These are phyloP conservation scores for Ctenosaura bakeri DNA, from an alignment of 2,797 vertebrate genomes.

Conservation along the genomic window DNA sequence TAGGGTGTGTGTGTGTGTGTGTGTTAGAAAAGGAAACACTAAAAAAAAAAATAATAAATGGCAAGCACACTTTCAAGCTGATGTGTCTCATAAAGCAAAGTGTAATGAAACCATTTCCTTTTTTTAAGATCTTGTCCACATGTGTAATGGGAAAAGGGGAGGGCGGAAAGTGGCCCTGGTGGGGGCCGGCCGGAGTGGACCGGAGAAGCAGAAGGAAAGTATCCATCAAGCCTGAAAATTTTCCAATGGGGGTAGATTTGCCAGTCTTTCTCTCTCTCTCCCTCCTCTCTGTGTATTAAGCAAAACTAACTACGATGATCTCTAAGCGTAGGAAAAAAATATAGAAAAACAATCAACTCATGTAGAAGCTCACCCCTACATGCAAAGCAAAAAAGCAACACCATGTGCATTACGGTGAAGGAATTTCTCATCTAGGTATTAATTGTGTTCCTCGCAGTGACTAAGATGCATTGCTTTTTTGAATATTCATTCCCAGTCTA, in stretches of 20 bases:
- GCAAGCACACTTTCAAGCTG: slow-evolving; percentile 50
- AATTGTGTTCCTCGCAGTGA: no score
- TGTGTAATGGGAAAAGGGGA: slow-evolving; percentile 31
- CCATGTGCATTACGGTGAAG: background rate
- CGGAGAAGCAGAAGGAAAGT: slow-evolving; percentile 49
- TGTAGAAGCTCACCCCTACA: no score
- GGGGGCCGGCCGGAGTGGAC: background rate
- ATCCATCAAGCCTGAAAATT: slow-evolving; percentile 68
- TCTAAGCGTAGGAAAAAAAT: no score
- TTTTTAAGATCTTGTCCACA: slow-evolving; percentile 56
- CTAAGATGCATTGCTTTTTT: background rate
- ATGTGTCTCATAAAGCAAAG: slow-evolving; percentile 56
- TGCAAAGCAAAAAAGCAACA: background rate
- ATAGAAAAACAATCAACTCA: no score
- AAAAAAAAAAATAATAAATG: slow-evolving; percentile 50
- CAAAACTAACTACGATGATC: no score
- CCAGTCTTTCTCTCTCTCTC: slow-evolving; percentile 44
- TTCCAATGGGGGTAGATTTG: slow-evolving; percentile 63
- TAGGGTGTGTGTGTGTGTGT: background rate
- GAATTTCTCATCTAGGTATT: no score
- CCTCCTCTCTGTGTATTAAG: no score
- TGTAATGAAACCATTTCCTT: slow-evolving; percentile 46
- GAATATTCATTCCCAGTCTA: background rate
- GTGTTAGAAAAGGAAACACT: slow-evolving; percentile 61
- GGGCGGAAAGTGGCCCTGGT: no score